Base-by-base conservation (phyloP, 2,888 invertebrate species). In the Archips crataeganus region DNA sequence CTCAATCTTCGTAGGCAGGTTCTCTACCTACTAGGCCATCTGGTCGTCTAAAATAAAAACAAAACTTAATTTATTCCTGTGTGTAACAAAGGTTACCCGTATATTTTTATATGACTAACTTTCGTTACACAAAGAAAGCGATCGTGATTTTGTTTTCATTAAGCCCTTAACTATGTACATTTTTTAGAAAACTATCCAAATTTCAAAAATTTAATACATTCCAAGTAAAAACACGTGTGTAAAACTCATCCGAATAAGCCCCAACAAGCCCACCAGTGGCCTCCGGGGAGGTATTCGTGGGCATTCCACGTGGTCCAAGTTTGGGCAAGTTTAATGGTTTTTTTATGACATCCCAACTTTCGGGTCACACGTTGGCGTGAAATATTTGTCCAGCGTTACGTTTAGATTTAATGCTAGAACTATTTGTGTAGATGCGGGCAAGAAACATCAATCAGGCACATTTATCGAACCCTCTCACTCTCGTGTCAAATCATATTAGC, bases 311-410 rank as follows among this genome's bases (percentile, higher is more conserved):
- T 61, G 62, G 54, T 62, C 61, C 66, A 61, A 62, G 66, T 60
- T 65, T 42, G 60, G 13, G 36, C 39, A 23, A 72, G 54, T 72
- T 67, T 72, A 67, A 72, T 67, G 47, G 51, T 62, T 72, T 72
- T 71, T 71, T 67, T 67, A 72, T 67, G 72, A 67, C 39, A 57
- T 51, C 23, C 54, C 51, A 72, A 72, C 67, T 72, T 72, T 72
- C 23, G 72, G 72, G 72, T 72, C 67, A 51, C 62, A 11, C 62
- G 32, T 15, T 32, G 57, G 71, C 13, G 54, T 4, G 54, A 62
- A 54, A 42, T 54, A 67, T 72, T 62, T 72, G 54, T 39, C 60
- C 42, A 51, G 59, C 39, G 39, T 65, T 65, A 39, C 36, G 59
- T 11, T 60, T 59, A 51, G 60, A 51, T 65, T 34, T 11, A 6